phyloP scores from a whole-genome alignment of 2,888 invertebrate genomes.

The Lasioglossum malachurum region DNA sequence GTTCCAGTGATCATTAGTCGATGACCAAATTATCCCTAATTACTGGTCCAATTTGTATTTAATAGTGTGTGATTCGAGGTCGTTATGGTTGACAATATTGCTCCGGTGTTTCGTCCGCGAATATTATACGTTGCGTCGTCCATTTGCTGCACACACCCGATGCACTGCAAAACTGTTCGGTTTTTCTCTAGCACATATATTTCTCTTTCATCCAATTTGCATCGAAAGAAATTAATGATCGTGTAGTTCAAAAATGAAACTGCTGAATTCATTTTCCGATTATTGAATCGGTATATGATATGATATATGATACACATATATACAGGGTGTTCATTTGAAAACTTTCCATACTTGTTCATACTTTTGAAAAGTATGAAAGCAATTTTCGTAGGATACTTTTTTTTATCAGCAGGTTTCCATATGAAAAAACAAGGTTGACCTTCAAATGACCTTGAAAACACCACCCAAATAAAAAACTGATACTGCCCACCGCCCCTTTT shows the following conservation, averaged over 20 bases:
- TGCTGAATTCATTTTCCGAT: background rate
- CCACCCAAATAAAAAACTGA: too few species aligned
- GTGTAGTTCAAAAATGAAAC: background rate
- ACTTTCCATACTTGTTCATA: too few species aligned
- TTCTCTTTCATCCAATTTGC: background rate
- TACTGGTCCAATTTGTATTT: background rate
- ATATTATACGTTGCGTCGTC: background rate
- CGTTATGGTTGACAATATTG: background rate
- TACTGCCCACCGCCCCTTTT: too few species aligned
- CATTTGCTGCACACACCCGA: background rate
- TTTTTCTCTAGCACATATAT: background rate
- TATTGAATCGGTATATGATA: background rate
- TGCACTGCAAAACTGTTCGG: background rate
- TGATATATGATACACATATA: too few species aligned
- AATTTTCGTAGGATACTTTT: too few species aligned
- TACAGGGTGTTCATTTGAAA: too few species aligned
- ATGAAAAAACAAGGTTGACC: too few species aligned
- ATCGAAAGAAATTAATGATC: background rate
- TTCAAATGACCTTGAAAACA: too few species aligned
- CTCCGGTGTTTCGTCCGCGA: background rate
- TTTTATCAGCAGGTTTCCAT: too few species aligned
- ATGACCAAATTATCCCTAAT: background rate
- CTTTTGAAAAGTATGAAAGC: too few species aligned
- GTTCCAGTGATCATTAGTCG: too few species aligned
- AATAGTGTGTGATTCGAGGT: background rate